A percentile compares a stretch with the other conserved stretches of the same genome.
phyloP scores from a whole-genome alignment of 2,888 invertebrate species.

The Eretmocerus hayati region DNA sequence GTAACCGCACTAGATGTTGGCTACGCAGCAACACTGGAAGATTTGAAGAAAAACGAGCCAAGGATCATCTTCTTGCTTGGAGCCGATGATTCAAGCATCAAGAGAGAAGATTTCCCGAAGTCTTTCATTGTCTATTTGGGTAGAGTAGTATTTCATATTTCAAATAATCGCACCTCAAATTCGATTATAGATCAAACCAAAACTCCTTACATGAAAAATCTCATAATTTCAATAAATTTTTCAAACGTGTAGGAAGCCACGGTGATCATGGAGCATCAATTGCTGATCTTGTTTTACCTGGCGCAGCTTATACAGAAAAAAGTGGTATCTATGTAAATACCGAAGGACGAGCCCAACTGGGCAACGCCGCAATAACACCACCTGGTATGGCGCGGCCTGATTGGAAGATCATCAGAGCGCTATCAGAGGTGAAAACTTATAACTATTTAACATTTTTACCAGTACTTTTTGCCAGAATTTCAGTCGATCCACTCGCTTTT shows the following conservation, averaged over 20 bases:
- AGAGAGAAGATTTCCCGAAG: slow-evolving; percentile 68
- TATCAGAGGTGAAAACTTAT: slow-evolving; percentile 92
- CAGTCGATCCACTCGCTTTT: too few species aligned
- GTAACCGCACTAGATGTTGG: slow-evolving; percentile 95
- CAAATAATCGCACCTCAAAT: too few species aligned
- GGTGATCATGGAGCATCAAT: slow-evolving; percentile 89
- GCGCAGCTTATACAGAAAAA: slow-evolving; percentile 98
- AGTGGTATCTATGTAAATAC: slow-evolving; percentile 96
- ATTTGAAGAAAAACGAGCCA: slow-evolving; percentile 58
- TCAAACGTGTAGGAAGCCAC: slow-evolving; percentile 70
- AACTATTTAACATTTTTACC: too few species aligned
- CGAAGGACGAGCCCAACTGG: slow-evolving; percentile 93
- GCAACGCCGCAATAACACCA: slow-evolving; percentile 77
- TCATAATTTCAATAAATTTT: slow-evolving; percentile 1
- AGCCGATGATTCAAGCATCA: slow-evolving; percentile 82
- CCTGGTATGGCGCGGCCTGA: slow-evolving; percentile 92
- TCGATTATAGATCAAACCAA: too few species aligned
- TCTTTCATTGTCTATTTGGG: slow-evolving; percentile 87
- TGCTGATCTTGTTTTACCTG: slow-evolving; percentile 90
- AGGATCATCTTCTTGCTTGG: slow-evolving; percentile 84
- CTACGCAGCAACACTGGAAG: slow-evolving; percentile 68
- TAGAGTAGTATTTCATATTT: too few species aligned
- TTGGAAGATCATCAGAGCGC: slow-evolving; percentile 96
- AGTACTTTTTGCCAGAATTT: too few species aligned
- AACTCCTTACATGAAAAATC: too few species aligned